Evolutionary conservation across 2,797 vertebrate species (phyloP), one percentile per base, ranked within the genome.

Genomic region (Sebastes jordani): DNA sequence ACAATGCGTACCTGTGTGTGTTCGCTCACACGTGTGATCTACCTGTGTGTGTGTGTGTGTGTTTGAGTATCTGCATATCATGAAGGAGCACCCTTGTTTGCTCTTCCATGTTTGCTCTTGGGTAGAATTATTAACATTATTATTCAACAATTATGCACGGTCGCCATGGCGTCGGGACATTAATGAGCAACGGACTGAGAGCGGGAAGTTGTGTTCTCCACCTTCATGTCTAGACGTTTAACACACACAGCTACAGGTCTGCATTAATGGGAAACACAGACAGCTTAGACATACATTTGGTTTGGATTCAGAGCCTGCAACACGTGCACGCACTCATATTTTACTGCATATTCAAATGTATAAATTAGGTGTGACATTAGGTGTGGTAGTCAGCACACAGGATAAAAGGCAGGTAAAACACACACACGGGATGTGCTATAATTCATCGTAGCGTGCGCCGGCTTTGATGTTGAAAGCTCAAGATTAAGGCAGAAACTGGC

Each of bases 21-120:
- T 52, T 74, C 71, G 64, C 85, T 30, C 56, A 73, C 42, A 71
- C 7, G 10, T 49, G 16, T 84, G 66, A 54, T 54, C 20, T 83
- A 74, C 84, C 61, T 27, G 36, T 58, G 8, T 60, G 36, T 36
- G 34, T 36, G 32, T 86, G 67, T 85, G 46, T 86, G 67, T 85
- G 46, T 64, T 27, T 69, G 10, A 32, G 54, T 70, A 22, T 72
- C 60, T 36, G 34, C 65, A 25, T 67, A 56, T 73, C 58, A 61
- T 5, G 5, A 5, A 46, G 46, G 27, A 81, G 79, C 82, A 79
- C 71, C 82, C 62, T 81, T 90, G 81, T 92, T 91, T 90, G 79
- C 64, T 79, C 67, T 83, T n/a, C n/a, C 2, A 4, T 88, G 78
- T 90, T 89, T 91, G 72, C 65, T 20, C 84, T 69, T 1, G 36